A percentile compares a stretch with the other conserved stretches of the same genome.
These are phyloP conservation scores for Halichoeres trimaculatus DNA, from an alignment of 2,113 vertebrate species.

Conservation along the genomic window DNA sequence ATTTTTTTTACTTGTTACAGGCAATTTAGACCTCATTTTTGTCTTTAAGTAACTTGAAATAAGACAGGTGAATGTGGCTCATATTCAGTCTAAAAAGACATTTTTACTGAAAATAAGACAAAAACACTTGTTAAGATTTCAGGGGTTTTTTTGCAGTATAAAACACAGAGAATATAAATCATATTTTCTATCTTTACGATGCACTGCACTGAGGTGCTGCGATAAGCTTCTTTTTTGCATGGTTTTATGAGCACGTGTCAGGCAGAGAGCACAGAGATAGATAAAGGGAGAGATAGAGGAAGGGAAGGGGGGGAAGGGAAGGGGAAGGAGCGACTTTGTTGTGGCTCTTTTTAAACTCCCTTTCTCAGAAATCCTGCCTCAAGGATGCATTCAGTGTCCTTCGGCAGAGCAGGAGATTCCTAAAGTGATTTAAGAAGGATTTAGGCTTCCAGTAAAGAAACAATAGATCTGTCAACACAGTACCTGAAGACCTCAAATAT, in stretches of 20 bases:
- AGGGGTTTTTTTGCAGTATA: too few relatives aligned
- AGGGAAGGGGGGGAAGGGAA: background rate
- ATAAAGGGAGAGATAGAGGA: constrained; percentile 2
- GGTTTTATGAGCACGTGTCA: constrained; percentile 15
- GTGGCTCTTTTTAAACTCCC: constrained; percentile 49
- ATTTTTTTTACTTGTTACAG: too few relatives aligned
- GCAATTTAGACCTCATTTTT: too few relatives aligned
- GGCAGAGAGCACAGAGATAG: background rate
- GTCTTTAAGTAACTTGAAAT: too few relatives aligned
- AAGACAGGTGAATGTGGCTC: too few relatives aligned
- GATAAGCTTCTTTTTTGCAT: background rate
- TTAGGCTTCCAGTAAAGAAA: constrained; percentile 44
- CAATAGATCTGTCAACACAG: constrained; percentile 13
- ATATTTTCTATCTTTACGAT: too few relatives aligned
- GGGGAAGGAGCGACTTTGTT: constrained; percentile 39
- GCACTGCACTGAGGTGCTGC: background rate
- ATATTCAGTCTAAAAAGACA: too few relatives aligned
- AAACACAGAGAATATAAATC: too few relatives aligned
- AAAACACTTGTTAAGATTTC: too few relatives aligned
- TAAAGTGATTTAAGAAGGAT: constrained; percentile 48
- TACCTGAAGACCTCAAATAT: constrained; percentile 12
- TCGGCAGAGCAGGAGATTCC: constrained; percentile 37
- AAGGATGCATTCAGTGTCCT: constrained; percentile 37
- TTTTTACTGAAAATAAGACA: too few relatives aligned
- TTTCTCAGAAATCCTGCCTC: constrained; percentile 75